Evolutionary conservation across 2,113 vertebrate species (phyloP), one percentile per base, ranked within the genome.

Genomic region (Octodon degus): DNA sequence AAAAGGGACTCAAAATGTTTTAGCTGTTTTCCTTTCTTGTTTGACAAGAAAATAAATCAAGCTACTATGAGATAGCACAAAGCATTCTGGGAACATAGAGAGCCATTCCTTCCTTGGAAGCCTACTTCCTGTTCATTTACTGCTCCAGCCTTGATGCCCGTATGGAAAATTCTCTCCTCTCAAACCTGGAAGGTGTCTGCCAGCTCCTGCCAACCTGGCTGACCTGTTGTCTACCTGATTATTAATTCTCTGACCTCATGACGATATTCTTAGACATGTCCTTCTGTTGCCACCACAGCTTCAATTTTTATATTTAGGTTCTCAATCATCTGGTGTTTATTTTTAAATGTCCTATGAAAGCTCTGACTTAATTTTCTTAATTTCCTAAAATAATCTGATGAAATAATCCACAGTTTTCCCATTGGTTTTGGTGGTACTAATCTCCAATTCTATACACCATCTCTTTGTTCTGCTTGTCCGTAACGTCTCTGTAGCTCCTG

Each of bases 101-200:
- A 55, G 25, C 58, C 65, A 25, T 3, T 32, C 12, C 22, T 37
- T 90, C 58, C 16, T 32, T 68, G 76, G 62, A 92, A 55, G 24
- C 5, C 65, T 58, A 32, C 2, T 55, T 60, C 2, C 1, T 0
- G 0, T 4, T 70, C n/a, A 25, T 34, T 62, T 34, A 53, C 4
- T 7, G 12, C 62, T 88, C 25, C 80, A 37, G 16, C 12, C 24
- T 40, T n/a, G 1, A 70, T 17, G 40, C 22, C 70, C 17, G 1
- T 25, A 20, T 0, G 5, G 77, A 30, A 43, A 62, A 43, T 27
- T 79, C 9, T 82, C 67, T 74, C 32, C 6, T 83, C 9, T 60
- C 13, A 43, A 16, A 43, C 3, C 37, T 12, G 3, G 7, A 50
- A n/a, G 27, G n/a, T 65, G 84, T 62, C 5, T 19, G 10, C 25